Evolutionary conservation across 2,113 vertebrate species (phyloP).

Genomic region (Carassius auratus): DNA sequence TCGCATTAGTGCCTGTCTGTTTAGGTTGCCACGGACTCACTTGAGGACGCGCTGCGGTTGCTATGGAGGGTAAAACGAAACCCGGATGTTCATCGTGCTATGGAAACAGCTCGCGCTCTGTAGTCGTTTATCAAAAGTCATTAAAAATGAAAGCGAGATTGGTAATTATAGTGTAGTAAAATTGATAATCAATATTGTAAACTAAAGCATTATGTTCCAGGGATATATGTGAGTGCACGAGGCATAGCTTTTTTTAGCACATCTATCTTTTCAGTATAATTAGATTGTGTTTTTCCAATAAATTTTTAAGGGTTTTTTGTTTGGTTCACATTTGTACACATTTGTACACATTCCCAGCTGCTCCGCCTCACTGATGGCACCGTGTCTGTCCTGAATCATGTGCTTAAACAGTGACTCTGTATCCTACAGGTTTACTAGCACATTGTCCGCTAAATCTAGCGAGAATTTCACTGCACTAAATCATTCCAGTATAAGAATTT

Average conservation of each 20-base stretch:
- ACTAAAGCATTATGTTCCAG: background rate
- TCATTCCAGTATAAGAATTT: conserved; percentile 75
- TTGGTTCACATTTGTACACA: background rate
- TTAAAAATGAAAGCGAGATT: conserved; percentile 6
- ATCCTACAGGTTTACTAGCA: conserved; percentile 61
- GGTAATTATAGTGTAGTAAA: conserved; percentile 7
- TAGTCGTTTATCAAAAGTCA: conserved; percentile 24
- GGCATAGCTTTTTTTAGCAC: background rate
- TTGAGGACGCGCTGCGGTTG: conserved; percentile 66
- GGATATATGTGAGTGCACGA: background rate
- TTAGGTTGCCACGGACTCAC: conserved; percentile 64
- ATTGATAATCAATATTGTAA: conserved; percentile 5
- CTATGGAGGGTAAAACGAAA: conserved; percentile 45
- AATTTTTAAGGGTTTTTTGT: background rate
- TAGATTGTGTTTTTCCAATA: background rate
- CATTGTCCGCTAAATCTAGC: conserved; percentile 65
- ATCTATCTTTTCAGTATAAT: conserved; percentile 16
- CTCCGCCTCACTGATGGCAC: background rate
- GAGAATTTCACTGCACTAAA: conserved; percentile 68
- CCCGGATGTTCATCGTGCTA: conserved; percentile 54
- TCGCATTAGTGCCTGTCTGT: conserved; percentile 17
- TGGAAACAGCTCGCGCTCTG: conserved; percentile 43
- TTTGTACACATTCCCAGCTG: background rate
- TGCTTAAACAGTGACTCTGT: conserved; percentile 61
- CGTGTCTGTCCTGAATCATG: conserved; percentile 52